A percentile compares a stretch with the other conserved stretches of the same genome.
These are phyloP conservation scores for Drosophila kurseongensis DNA, from an alignment of 1,140 invertebrate genomes.

Conservation along the genomic window DNA sequence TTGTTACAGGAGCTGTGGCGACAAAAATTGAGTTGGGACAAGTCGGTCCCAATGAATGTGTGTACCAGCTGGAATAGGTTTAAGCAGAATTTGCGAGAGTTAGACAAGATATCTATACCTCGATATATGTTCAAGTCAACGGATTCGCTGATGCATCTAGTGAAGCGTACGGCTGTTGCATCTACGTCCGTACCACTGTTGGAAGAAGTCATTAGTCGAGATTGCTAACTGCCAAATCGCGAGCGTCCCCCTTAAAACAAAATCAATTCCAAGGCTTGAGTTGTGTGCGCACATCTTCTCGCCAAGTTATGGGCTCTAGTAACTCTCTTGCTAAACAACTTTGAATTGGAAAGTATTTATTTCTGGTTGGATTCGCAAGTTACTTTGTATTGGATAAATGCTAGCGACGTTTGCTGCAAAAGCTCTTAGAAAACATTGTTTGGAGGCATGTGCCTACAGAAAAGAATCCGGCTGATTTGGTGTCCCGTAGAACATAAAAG, in stretches of 20 bases:
- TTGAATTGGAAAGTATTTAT: no score
- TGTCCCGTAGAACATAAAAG: no score
- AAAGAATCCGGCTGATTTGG: no score
- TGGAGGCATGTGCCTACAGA: no score
- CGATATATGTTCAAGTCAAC: background rate
- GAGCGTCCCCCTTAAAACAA: no score
- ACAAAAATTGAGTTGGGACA: background rate
- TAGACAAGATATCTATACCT: constrained; percentile 1
- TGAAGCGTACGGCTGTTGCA: constrained; percentile 1
- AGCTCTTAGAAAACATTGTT: no score
- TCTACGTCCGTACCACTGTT: background rate
- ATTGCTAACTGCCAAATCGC: background rate
- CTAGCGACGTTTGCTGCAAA: no score
- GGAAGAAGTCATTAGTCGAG: background rate
- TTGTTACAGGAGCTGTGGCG: background rate
- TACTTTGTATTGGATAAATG: no score
- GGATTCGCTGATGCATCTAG: no score
- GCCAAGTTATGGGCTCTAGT: background rate
- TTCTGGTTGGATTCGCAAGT: no score
- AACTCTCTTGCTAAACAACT: no score
- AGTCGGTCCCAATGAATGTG: constrained; percentile 4
- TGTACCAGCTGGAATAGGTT: constrained; percentile 1
- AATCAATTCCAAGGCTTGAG: constrained; percentile 5
- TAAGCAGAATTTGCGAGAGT: background rate
- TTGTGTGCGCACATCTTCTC: constrained; percentile 1